Conservation (phyloP, 2,888 invertebrate genomes). For the Limnephilus marmoratus region DNA sequence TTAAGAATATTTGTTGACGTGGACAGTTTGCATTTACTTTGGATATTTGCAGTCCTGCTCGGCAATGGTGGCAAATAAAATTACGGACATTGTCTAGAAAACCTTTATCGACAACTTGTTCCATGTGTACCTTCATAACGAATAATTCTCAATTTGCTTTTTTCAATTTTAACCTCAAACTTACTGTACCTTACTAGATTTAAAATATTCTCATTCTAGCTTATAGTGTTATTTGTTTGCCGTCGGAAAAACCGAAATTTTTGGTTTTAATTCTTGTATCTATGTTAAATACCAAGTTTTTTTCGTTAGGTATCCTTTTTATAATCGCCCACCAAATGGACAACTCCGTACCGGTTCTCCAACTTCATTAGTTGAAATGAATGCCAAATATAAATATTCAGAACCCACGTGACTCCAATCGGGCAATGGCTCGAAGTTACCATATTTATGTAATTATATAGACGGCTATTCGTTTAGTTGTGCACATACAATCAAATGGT, state of each 20-base stretch:
- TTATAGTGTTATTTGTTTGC: neutral
- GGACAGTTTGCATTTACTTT: too few species aligned
- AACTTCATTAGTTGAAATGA: neutral
- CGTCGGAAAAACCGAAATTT: neutral
- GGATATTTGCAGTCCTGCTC: too few species aligned
- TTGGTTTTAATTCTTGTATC: neutral
- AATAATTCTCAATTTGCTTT: too few species aligned
- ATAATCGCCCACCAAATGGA: neutral
- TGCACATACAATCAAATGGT: neutral
- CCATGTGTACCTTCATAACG: too few species aligned
- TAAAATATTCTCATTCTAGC: too few species aligned
- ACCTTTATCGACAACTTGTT: too few species aligned
- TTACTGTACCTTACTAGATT: too few species aligned
- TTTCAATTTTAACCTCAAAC: too few species aligned
- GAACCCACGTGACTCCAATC: neutral
- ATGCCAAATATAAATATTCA: neutral
- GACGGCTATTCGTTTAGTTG: neutral
- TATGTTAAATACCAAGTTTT: neutral
- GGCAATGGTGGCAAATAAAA: too few species aligned
- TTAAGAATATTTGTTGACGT: too few species aligned
- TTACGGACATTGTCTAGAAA: too few species aligned
- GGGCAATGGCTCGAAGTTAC: neutral
- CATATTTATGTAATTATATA: neutral
- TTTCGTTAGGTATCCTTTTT: neutral
- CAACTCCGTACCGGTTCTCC: neutral